Conservation (phyloP, 2,888 invertebrate genomes). For the Phengaris arion region DNA sequence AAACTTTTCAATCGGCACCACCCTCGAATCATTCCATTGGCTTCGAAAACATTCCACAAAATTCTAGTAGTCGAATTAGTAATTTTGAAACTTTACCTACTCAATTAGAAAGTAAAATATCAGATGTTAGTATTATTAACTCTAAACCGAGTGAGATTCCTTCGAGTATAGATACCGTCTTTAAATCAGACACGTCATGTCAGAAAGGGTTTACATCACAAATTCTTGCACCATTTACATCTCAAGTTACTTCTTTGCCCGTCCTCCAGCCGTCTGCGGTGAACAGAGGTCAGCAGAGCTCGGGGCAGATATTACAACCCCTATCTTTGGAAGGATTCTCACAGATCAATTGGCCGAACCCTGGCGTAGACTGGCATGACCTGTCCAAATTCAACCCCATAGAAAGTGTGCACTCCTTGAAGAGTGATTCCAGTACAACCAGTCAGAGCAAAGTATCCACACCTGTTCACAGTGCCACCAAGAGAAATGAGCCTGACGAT, state of each 20-base stretch:
- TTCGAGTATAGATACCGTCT: not conserved
- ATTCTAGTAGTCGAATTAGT: slow-evolving; percentile 4
- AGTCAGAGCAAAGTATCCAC: slow-evolving; percentile 60
- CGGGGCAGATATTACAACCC: slow-evolving; percentile 72
- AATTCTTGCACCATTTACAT: not conserved
- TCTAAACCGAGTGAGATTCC: not conserved
- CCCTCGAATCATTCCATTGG: slow-evolving; percentile 41
- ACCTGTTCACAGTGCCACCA: slow-evolving; percentile 57
- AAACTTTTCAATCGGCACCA: slow-evolving; percentile 71
- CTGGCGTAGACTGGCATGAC: slow-evolving; percentile 77
- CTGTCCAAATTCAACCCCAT: slow-evolving; percentile 74
- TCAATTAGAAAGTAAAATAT: slow-evolving; percentile 21
- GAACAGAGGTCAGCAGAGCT: slow-evolving; percentile 52
- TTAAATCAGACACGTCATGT: not conserved
- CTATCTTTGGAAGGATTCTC: slow-evolving; percentile 73
- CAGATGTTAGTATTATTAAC: not conserved
- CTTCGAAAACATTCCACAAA: slow-evolving; percentile 34
- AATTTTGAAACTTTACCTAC: slow-evolving; percentile 23
- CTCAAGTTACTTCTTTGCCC: slow-evolving; percentile 9
- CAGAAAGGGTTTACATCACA: not conserved
- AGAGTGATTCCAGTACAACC: slow-evolving; percentile 58
- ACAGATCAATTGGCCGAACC: slow-evolving; percentile 82
- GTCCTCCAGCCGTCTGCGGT: not conserved
- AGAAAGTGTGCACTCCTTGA: slow-evolving; percentile 67
- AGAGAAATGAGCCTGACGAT: slow-evolving; percentile 59